Evolutionary conservation across 2,888 invertebrate species (phyloP).

Genomic region (Nycteola revayana): DNA sequence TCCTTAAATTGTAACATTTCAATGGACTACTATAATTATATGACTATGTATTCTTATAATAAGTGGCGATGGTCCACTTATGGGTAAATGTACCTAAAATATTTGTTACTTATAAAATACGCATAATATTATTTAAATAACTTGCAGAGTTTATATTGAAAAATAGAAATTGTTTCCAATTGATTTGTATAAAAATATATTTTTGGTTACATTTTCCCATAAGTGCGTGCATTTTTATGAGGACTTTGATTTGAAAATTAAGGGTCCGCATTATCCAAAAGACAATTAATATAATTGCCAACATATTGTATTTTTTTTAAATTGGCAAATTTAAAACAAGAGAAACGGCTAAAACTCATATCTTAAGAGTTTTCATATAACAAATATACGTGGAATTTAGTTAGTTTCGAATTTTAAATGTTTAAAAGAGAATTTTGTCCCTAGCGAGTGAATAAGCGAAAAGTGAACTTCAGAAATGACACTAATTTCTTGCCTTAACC

Average conservation of each 20-base stretch:
- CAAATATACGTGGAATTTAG: conserved; percentile 11
- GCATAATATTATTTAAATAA: no score
- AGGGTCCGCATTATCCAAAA: conserved; percentile 24
- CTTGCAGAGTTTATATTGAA: no score
- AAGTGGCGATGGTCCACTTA: conserved; percentile 27
- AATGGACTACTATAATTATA: no score
- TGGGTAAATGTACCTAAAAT: conserved; percentile 3
- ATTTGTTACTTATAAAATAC: no score
- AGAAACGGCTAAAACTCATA: conserved; percentile 17
- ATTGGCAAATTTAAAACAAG: conserved; percentile 15
- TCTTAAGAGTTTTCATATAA: conserved; percentile 17
- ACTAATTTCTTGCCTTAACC: conserved; percentile 26
- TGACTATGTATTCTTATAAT: no score
- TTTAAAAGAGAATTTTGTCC: conserved; percentile 15
- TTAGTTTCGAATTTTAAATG: conserved; percentile 24
- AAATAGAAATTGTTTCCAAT: no score
- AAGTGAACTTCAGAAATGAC: conserved; percentile 8
- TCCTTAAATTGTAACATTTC: no score
- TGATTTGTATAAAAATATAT: no score
- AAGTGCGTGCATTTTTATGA: no score
- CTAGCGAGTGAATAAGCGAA: conserved; percentile 18
- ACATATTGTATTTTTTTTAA: conserved; percentile 12
- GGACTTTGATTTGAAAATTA: conserved; percentile 14
- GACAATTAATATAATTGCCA: conserved; percentile 24
- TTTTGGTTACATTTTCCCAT: no score